A percentile compares a stretch with the other conserved stretches of the same genome.
Evolutionary conservation across 2,113 vertebrate genomes (phyloP).

Genomic region (Malurus alboscapulatus): DNA sequence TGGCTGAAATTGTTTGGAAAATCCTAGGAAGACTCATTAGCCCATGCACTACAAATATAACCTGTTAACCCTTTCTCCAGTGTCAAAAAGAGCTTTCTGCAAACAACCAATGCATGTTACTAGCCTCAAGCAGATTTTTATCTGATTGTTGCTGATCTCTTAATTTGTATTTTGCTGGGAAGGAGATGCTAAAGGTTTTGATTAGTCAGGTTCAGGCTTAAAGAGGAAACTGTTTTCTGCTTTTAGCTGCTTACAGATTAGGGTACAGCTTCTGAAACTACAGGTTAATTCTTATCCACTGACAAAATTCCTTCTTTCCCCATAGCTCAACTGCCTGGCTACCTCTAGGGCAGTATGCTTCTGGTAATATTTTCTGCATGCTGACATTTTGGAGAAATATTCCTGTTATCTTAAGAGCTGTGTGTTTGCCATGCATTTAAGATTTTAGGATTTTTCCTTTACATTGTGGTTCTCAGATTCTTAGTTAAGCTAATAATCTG

Average conservation of each 20-base stretch:
- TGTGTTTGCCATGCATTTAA: accelerated
- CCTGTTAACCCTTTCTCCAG: neutral
- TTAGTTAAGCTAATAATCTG: neutral
- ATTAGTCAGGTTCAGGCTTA: neutral
- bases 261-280: neutral
- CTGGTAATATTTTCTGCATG: neutral
- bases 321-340: neutral
- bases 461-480: neutral
- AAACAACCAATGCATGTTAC: neutral
- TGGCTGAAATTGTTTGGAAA: neutral
- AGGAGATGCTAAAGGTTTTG: neutral
- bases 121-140: neutral
- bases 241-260: neutral
- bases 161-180: neutral
- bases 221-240: neutral
- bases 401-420: neutral
- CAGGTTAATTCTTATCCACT: neutral
- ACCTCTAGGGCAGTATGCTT: neutral
- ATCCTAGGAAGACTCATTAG: neutral
- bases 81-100: neutral
- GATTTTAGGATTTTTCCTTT: neutral
- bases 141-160: neutral
- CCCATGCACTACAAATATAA: neutral
- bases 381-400: neutral
- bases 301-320: neutral